A percentile compares a stretch with the other conserved stretches of the same genome.
phyloP scores from a whole-genome alignment of 2,888 invertebrate species.

The Cephus pulcher region DNA sequence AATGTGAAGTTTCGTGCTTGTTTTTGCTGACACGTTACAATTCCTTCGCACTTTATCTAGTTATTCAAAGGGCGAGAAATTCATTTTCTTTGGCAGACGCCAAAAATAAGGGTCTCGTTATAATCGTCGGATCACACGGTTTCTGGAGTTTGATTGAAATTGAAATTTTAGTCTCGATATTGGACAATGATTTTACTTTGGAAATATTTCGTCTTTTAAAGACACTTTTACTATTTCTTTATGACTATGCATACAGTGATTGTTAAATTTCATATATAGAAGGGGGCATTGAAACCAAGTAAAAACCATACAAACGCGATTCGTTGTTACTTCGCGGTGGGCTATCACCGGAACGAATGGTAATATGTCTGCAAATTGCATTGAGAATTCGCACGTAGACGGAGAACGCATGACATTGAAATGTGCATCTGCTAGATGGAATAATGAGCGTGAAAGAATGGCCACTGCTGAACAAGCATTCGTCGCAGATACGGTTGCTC shows the following conservation, averaged over 20 bases:
- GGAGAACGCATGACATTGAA: not conserved
- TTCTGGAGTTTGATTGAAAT: not conserved
- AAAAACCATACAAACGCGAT: not conserved
- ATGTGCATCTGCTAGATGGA: not conserved
- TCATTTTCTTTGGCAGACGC: not conserved
- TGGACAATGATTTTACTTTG: not conserved
- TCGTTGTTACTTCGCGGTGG: not conserved
- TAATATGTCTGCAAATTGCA: not conserved
- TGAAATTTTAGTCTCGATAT: not conserved
- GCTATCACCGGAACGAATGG: not conserved
- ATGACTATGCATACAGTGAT: not conserved
- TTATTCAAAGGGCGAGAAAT: not conserved
- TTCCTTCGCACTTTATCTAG: not conserved
- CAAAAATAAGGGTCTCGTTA: not conserved
- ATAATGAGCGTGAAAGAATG: not conserved
- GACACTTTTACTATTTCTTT: not conserved
- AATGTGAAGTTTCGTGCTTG: constrained; percentile 14
- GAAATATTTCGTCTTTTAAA: not conserved
- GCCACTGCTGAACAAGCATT: not conserved
- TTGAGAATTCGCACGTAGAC: not conserved
- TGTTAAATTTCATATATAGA: not conserved
- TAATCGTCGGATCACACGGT: not conserved
- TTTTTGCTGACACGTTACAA: constrained; percentile 9
- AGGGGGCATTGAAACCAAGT: not conserved
- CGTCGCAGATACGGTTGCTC: not conserved